These are phyloP conservation scores for Fissipunctia ypsillon DNA, from an alignment of 2,888 invertebrate genomes.

Conservation along the genomic window DNA sequence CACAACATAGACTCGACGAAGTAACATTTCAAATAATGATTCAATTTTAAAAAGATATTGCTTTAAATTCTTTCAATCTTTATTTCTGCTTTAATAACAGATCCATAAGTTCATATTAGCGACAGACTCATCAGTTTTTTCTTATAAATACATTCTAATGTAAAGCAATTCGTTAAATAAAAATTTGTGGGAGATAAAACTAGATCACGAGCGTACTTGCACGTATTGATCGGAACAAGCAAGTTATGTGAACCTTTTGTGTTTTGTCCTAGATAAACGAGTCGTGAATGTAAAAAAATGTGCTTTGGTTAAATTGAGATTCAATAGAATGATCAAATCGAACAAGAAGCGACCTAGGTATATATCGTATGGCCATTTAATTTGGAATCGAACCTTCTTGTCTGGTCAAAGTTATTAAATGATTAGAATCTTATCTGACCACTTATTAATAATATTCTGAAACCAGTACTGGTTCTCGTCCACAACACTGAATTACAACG, in stretches of 20 bases:
- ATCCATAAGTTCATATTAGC: background rate
- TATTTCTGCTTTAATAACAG: conserved; percentile 1
- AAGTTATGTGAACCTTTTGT: conserved; percentile 41
- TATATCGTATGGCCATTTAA: conserved; percentile 29
- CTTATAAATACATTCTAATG: conserved; percentile 3
- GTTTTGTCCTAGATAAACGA: conserved; percentile 27
- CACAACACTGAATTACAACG: conserved; percentile 31
- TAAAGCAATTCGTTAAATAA: conserved; percentile 34
- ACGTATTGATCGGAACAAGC: conserved; percentile 37
- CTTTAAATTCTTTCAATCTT: conserved; percentile 5
- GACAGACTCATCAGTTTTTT: background rate
- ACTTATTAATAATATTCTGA: conserved; percentile 50
- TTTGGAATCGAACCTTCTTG: conserved; percentile 35
- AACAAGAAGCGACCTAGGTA: conserved; percentile 5
- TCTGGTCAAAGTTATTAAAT: conserved; percentile 57
- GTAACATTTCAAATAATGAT: conserved; percentile 21
- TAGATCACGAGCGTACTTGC: conserved; percentile 41
- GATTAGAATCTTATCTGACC: conserved; percentile 52
- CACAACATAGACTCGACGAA: conserved; percentile 18
- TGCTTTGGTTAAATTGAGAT: conserved; percentile 23
- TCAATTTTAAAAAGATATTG: conserved; percentile 6
- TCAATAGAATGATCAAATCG: conserved; percentile 27
- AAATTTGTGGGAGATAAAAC: conserved; percentile 34
- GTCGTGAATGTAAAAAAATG: conserved; percentile 21
- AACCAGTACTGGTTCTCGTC: conserved; percentile 35